Conservation (phyloP, 2,113 vertebrate genomes). For the Ameiurus melas region DNA sequence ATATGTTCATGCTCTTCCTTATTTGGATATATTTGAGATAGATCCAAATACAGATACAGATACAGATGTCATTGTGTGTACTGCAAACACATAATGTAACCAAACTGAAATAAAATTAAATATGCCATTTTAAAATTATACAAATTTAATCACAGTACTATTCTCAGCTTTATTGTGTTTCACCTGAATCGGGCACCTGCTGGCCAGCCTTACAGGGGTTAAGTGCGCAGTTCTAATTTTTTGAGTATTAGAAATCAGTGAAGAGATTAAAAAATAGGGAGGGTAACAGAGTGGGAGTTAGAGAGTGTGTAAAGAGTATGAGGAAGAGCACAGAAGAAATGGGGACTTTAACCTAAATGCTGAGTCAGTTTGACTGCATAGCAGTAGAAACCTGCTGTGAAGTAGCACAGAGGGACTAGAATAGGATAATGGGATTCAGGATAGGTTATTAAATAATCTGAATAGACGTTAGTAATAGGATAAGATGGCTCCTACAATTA, state of each 20-base stretch:
- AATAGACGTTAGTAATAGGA: neutral
- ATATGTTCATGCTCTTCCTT: neutral
- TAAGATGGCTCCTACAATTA: neutral
- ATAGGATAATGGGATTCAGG: neutral
- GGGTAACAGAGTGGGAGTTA: slow-evolving; percentile 8
- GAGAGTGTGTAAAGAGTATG: neutral
- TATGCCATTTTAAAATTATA: neutral
- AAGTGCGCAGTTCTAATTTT: slow-evolving; percentile 34
- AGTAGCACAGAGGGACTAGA: neutral
- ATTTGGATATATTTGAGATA: neutral
- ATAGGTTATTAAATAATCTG: neutral
- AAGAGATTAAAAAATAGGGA: slow-evolving; percentile 37
- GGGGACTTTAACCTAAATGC: slow-evolving; percentile 57
- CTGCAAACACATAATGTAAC: neutral
- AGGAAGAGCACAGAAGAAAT: slow-evolving; percentile 5
- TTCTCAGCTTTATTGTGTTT: neutral
- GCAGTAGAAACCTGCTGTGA: slow-evolving; percentile 63
- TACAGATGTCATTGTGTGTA: neutral
- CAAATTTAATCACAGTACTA: neutral
- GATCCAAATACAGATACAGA: neutral
- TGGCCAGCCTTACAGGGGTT: slow-evolving; percentile 20
- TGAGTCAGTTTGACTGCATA: slow-evolving; percentile 71
- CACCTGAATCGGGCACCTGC: neutral
- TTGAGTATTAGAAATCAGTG: slow-evolving; percentile 34
- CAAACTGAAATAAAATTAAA: neutral